Evolutionary conservation across 2,113 vertebrate genomes (phyloP).

Genomic region (Embiotoca jacksoni): DNA sequence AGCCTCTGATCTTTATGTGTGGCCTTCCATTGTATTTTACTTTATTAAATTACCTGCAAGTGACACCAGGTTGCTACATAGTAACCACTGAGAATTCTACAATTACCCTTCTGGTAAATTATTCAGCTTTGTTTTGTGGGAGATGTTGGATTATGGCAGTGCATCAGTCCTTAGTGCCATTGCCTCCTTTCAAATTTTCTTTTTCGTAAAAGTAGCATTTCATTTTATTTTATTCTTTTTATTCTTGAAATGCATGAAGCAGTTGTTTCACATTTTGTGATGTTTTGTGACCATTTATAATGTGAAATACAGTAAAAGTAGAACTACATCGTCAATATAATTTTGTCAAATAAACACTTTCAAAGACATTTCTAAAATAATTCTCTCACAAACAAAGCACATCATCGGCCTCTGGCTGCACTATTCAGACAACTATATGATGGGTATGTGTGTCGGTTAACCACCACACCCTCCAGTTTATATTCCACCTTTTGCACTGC

Average conservation of each 20-base stretch:
- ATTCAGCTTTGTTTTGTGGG: background rate
- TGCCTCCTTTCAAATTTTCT: background rate
- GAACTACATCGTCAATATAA: no score
- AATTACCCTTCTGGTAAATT: background rate
- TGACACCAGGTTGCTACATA: background rate
- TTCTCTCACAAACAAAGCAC: background rate
- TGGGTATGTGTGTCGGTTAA: no score
- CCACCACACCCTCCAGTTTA: no score
- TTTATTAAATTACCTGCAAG: background rate
- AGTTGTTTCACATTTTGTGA: no score
- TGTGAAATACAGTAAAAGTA: no score
- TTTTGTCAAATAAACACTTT: no score
- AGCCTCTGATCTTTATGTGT: background rate
- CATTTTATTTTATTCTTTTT: background rate
- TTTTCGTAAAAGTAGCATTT: background rate
- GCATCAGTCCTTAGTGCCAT: background rate
- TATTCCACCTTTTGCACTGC: no score
- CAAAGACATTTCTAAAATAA: no score
- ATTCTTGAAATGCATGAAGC: background rate
- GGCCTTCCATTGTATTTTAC: background rate
- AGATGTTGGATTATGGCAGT: background rate
- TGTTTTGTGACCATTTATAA: no score
- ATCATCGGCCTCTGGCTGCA: no score
- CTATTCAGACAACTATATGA: background rate
- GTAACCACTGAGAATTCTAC: background rate